Conservation (phyloP, 2,888 invertebrate species). For the Ichneumoninae sp. region DNA sequence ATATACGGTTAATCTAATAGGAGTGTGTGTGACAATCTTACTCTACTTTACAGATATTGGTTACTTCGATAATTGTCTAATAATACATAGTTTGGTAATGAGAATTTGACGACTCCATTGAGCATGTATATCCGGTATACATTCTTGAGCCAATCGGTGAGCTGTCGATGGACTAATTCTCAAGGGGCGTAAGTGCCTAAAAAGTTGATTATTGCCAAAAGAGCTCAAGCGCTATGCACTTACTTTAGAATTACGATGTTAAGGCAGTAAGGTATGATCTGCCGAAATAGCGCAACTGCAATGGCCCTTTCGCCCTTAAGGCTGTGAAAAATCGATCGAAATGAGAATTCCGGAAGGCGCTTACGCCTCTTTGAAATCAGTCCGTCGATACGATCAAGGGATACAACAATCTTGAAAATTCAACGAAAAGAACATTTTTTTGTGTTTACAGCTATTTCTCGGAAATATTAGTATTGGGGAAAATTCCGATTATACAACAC, state of each 20-base stretch:
- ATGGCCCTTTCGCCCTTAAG: neutral
- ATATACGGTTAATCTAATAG: constrained; percentile 27
- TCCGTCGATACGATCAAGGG: neutral
- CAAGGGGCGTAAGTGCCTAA: neutral
- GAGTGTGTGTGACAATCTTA: constrained; percentile 11
- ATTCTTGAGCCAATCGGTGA: constrained; percentile 68
- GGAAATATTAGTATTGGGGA: neutral
- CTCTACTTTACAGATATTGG: constrained; percentile 4
- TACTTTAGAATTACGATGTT: neutral
- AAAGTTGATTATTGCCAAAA: neutral
- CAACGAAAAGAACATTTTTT: neutral
- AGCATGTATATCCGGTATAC: constrained; percentile 74
- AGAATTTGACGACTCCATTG: constrained; percentile 59
- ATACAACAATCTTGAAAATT: neutral
- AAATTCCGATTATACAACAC: neutral
- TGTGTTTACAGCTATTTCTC: neutral
- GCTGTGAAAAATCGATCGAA: neutral
- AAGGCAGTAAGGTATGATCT: neutral
- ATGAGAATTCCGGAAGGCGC: neutral
- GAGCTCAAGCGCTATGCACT: neutral
- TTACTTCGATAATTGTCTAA: neutral
- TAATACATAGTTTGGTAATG: constrained; percentile 17
- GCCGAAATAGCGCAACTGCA: neutral
- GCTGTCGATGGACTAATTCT: constrained; percentile 34
- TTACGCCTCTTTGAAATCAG: neutral